Conservation (phyloP, 2,888 invertebrate species). For the Cerastis leucographa region DNA sequence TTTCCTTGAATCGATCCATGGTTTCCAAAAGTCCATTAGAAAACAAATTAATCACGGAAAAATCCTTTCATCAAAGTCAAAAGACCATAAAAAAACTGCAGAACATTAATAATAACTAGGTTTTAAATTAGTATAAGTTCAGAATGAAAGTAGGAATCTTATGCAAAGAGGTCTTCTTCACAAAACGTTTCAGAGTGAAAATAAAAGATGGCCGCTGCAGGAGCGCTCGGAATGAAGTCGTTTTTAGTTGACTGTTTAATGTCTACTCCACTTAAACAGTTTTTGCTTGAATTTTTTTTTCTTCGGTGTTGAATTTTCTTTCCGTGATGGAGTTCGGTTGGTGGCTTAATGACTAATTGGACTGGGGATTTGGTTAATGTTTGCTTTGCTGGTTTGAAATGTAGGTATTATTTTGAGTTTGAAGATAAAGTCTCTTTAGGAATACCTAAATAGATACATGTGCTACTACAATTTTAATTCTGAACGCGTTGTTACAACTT, state of each 20-base stretch:
- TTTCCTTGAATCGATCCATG: not conserved
- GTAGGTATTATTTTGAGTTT: not conserved
- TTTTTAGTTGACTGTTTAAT: conserved; percentile 13
- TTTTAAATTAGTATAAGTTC: conserved; percentile 32
- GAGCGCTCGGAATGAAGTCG: conserved; percentile 25
- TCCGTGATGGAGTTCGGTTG: conserved; percentile 3
- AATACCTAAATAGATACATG: not conserved
- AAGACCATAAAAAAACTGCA: not conserved
- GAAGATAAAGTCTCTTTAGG: not conserved
- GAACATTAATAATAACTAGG: conserved; percentile 18
- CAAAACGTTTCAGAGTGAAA: conserved; percentile 26
- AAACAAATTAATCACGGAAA: not conserved
- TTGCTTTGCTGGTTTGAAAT: conserved; percentile 8
- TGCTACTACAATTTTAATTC: not conserved
- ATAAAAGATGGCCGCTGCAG: conserved; percentile 17
- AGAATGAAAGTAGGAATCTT: conserved; percentile 23
- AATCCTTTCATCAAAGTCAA: not conserved
- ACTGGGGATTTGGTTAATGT: not conserved
- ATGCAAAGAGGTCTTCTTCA: conserved; percentile 21
- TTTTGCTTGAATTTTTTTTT: conserved; percentile 29
- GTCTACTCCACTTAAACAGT: conserved; percentile 41
- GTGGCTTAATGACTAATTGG: conserved; percentile 28
- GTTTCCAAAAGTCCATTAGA: not conserved
- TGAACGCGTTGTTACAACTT: not conserved
- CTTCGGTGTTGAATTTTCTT: conserved; percentile 14